Conservation (phyloP, 2,888 invertebrate genomes). For the Lepetodrilus schrolli region DNA sequence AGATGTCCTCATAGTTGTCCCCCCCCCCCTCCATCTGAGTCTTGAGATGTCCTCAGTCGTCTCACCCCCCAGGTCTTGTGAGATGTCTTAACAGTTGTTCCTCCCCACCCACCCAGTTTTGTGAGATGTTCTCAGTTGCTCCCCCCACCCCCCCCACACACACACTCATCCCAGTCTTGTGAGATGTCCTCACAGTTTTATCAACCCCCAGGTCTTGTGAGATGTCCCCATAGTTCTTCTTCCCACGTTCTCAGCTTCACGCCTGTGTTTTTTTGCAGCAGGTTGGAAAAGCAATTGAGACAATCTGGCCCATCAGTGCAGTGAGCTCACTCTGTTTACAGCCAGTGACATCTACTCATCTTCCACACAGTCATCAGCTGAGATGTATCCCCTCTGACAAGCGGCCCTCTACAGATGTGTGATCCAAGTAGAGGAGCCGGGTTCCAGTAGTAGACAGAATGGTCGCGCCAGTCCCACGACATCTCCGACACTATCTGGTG, state of each 20-base stretch:
- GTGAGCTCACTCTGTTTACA: slow-evolving; percentile 5
- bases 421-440: too few species aligned
- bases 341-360: neutral
- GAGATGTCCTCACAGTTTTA: too few species aligned
- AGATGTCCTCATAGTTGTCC: too few species aligned
- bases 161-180: too few species aligned
- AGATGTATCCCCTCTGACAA: neutral
- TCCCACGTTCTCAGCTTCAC: slow-evolving; percentile 5
- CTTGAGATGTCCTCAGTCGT: too few species aligned
- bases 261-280: neutral
- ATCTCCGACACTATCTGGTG: slow-evolving; percentile 21
- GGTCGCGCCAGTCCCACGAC: neutral
- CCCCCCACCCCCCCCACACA: too few species aligned
- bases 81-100: neutral
- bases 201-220: slow-evolving; percentile 8
- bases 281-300: slow-evolving; percentile 23
- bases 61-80: slow-evolving; percentile 2
- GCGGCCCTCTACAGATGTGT: slow-evolving; percentile 13
- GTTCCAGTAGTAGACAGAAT: neutral
- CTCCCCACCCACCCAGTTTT: too few species aligned
- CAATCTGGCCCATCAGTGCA: slow-evolving; percentile 25
- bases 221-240: slow-evolving; percentile 8
- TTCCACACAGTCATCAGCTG: neutral
- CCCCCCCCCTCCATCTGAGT: too few species aligned
- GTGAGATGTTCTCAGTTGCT: too few species aligned